Base-by-base conservation (phyloP, 2,888 invertebrate species). In the Hedychridium roseum region DNA sequence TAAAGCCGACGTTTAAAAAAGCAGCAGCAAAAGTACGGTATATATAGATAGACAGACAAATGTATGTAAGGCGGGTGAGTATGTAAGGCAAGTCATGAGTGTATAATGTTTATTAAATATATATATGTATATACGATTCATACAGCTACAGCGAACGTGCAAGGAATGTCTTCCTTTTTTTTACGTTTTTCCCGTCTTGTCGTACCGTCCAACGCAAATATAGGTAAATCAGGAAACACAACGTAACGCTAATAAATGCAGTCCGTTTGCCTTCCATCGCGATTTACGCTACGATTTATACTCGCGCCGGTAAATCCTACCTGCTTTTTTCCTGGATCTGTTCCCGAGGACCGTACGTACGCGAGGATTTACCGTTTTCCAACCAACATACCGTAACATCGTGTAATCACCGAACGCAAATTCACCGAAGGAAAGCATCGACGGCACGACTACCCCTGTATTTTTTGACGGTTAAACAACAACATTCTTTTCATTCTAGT, bases 91-190 rank as follows among this genome's bases (percentile, higher is more conserved):
- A n/a, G n/a, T n/a, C 57, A 65, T 64, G 55, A 41, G 55, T 46
- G 51, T 37, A 31, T 11, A 38, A 15, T 38, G 18, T 38, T 26
- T 17, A 11, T 27, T 38, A 31, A 31, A 9, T 11, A 7, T 42
- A 42, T 32, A 26, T 35, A 35, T 16, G 12, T n/a, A n/a, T 17
- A 50, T 71, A 72, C 70, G 71, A 60, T 56, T 71, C 67, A 73
- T 71, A 74, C 71, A 68, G 70, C 70, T 71, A 76, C 74, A 77
- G 73, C 71, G 71, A 76, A 66, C 78, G 78, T 78, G 78, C 77
- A 77, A 69, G 70, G 74, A 64, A 64, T 60, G 43, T 53, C 57
- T 36, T 43, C 43, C 55, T 65, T 59, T 58, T 35, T 36, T 52
- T 54, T 59, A 46, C 35, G 44, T 6, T 36, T 20, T 16, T 14